A percentile compares a stretch with the other conserved stretches of the same genome.
These are phyloP conservation scores for Amiota minor DNA, from an alignment of 2,888 invertebrate genomes.

Conservation along the genomic window DNA sequence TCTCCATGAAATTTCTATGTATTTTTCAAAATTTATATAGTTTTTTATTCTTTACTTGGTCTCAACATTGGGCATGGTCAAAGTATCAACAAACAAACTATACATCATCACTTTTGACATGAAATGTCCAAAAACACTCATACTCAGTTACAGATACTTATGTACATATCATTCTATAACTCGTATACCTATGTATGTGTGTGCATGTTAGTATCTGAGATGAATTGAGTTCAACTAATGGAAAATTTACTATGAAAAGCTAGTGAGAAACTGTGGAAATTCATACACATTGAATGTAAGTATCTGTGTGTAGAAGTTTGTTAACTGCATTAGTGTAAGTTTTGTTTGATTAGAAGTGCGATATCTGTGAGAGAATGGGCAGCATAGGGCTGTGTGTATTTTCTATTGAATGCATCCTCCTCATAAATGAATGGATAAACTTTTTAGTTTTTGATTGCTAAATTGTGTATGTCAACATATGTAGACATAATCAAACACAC, in stretches of 20 bases:
- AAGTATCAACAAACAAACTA: constrained; percentile 68
- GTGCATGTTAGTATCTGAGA: constrained; percentile 17
- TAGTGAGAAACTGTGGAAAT: constrained; percentile 64
- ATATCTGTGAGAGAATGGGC: constrained; percentile 61
- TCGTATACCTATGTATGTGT: not conserved
- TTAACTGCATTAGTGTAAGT: constrained; percentile 63
- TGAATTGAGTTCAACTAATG: constrained; percentile 57
- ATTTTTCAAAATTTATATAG: not conserved
- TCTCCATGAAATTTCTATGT: too few species aligned
- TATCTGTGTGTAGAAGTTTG: constrained; percentile 59
- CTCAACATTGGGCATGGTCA: constrained; percentile 58
- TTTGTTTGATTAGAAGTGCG: constrained; percentile 40
- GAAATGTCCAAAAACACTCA: constrained; percentile 19
- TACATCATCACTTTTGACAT: constrained; percentile 65
- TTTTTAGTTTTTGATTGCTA: constrained; percentile 69
- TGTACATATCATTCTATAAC: constrained; percentile 32
- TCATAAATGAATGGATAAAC: constrained; percentile 60
- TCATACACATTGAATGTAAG: constrained; percentile 42
- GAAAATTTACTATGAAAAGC: constrained; percentile 66
- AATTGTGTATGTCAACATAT: constrained; percentile 64
- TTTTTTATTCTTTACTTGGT: constrained; percentile 50
- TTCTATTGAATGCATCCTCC: not conserved
- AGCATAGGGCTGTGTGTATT: constrained; percentile 37
- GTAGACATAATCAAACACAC: too few species aligned
- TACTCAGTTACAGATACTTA: constrained; percentile 40